Evolutionary conservation across 2,797 vertebrate genomes (phyloP), one percentile per base, ranked within the genome.

Genomic region (Allochrocebus solatus): DNA sequence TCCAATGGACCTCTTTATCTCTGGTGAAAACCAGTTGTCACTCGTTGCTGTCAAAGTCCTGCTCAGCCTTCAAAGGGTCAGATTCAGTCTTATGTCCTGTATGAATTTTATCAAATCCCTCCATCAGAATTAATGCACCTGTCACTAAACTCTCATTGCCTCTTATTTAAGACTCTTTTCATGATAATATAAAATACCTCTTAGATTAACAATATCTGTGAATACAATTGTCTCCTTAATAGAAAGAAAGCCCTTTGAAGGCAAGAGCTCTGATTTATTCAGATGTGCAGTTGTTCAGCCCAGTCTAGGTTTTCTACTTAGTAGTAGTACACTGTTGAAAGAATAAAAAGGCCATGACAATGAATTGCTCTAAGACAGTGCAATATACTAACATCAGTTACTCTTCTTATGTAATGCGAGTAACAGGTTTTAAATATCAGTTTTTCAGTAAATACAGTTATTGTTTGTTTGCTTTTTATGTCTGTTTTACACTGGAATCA

Each of bases 381-480:
- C 57, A 81, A 76, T 36, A 53, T 83, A 75, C 48, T 86, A 78
- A 14, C 50, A 33, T 61, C 43, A 87, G 55, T 7, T 43, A 46
- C 9, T 80, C n/a, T 85, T 70, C 67, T 6, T 67, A 26, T 41
- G 2, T 41, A 78, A 74, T 79, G 26, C 2, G 21, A 30, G 2
- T 3, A 55, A 46, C 1, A 30, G 39, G 70, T 92, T 95, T 91
- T 95, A 46, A 91, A 11, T 75, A 36, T 72, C 50, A 82, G n/a
- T 64, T 93, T 90, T 86, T 79, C 4, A 79, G 57, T 57, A 93
- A 96, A 41, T 67, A n/a, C 16, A 78, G 10, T n/a, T 93, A 97
- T 72, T 78, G 9, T 53, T 74, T 64, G 24, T 36, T 93, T n/a
- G 33, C 33, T 67, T 64, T 46, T n/a, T 55, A 74, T 92, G 36